Base-by-base conservation (phyloP, 2,888 invertebrate genomes). In the Drosophila fungiperda region DNA sequence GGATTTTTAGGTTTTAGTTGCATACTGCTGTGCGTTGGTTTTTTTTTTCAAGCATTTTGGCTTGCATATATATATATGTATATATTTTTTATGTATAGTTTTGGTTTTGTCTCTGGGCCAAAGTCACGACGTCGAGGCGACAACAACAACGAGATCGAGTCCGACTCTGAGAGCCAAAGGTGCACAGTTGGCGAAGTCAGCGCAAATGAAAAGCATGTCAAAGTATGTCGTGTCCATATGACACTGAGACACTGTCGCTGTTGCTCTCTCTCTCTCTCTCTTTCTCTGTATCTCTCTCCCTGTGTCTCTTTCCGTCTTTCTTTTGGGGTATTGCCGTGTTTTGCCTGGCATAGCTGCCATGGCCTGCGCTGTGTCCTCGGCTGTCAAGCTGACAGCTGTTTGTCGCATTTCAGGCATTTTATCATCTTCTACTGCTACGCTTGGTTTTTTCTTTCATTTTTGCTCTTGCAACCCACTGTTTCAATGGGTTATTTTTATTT, bases 331-430 rank as follows among this genome's bases (percentile, higher is more conserved):
- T 23, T 63, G 53, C 49, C 40, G 29, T 53, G 40, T 69, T 60
- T 57, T 83, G 73, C 58, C 66, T 73, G 70, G 52, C 64, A 33
- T 59, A 36, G 50, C 50, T 35, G 26, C 38, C 38, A 4, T 60
- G 48, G 63, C 62, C 42, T 50, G 38, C 32, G 20, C 53, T 65
- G 64, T 71, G 68, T 69, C 80, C 76, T 85, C 75, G 78, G 55
- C 88, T 76, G 87, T 83, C 79, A 72, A 49, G 53, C 68, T 86
- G 86, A 83, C 87, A 86, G 81, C 81, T 88, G 88, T 85, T 89
- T 87, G 87, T 89, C 80, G 80, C 81, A 78, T 87, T 78, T 90
- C 70, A 74, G 82, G 62, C 79, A 83, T 79, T 83, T 73, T 76
- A 85, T 82, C 89, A 83, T 80, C 76, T 63, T 68, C 72, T 67